Base-by-base conservation (phyloP, 2,113 vertebrate genomes). In the Lamprotornis superbus region DNA sequence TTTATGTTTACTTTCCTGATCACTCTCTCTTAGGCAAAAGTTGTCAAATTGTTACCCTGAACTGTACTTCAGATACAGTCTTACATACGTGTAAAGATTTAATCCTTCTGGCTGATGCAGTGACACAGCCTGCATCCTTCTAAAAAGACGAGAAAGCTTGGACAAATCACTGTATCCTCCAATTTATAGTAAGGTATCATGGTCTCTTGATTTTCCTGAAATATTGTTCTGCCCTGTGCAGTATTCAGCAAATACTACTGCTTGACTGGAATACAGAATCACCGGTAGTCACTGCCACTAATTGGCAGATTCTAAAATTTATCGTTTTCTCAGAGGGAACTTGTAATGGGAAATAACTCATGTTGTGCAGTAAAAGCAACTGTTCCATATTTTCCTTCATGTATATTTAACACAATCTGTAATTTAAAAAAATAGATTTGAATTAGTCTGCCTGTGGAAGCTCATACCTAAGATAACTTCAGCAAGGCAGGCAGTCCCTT, bases 361-460 rank as follows among this genome's bases (percentile, higher is more conserved):
- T 10, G 56, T 74, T 91, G 64, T 76, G 74, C 73, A 73, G 69
- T 89, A 76, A 82, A 84, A 94, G 47, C 85, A 92, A 79, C 81
- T 37, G 70, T 78, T 94, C 61, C 40, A 6, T 82, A 40, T 91
- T 94, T 93, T 73, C 83, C 65, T 93, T 89, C 81, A 79, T 82
- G 69, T 95, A 65, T 95, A 91, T 94, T 94, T 93, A 95, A 93
- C 74, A 40, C 81, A 84, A 71, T 91, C 61, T 82, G 87, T 94
- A 89, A 87, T 95, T 95, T 95, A 87, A 49, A 87, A 81, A 92
- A 92, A 75, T 22, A 95, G 60, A 68, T 82, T 86, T 77, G 89
- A 73, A 85, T 96, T 87, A 87, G 65, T 56, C 78, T 91, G 83
- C 68, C 39, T 78, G 78, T 76, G 80, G 52, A 91, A 94, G 81